phyloP scores from a whole-genome alignment of 2,797 vertebrate genomes.

The Atherinosoma microstoma region DNA sequence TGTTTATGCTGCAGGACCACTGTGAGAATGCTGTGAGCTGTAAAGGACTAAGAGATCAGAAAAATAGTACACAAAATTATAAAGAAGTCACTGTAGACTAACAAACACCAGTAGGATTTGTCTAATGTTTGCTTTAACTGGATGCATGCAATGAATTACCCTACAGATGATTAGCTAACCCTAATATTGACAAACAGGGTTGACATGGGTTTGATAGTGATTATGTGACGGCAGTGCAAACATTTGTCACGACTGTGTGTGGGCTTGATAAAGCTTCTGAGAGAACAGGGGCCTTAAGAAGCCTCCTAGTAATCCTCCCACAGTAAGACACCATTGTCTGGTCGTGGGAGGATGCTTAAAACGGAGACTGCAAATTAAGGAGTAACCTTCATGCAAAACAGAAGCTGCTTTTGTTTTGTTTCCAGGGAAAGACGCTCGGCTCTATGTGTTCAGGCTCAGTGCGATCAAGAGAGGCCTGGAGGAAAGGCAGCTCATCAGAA shows the following conservation, averaged over 20 bases:
- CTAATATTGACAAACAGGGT: slow-evolving; percentile 56
- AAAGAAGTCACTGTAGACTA: neutral
- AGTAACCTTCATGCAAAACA: slow-evolving; percentile 49
- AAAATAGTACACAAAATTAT: neutral
- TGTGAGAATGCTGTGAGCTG: slow-evolving; percentile 14
- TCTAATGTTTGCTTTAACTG: slow-evolving; percentile 38
- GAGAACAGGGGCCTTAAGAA: slow-evolving; percentile 39
- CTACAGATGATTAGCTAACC: slow-evolving; percentile 52
- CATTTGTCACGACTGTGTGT: slow-evolving; percentile 59
- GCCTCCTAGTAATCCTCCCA: slow-evolving; percentile 51
- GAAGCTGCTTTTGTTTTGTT: slow-evolving; percentile 42
- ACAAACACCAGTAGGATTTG: slow-evolving; percentile 27
- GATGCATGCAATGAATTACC: slow-evolving; percentile 53
- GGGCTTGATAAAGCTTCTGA: slow-evolving; percentile 50
- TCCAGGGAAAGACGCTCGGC: slow-evolving; percentile 93
- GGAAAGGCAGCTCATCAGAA: slow-evolving; percentile 84
- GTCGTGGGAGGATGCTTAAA: slow-evolving; percentile 55
- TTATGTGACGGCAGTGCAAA: slow-evolving; percentile 46
- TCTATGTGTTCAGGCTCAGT: slow-evolving; percentile 93
- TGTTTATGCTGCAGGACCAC: slow-evolving; percentile 33
- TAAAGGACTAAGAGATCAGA: slow-evolving; percentile 10
- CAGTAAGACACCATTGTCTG: slow-evolving; percentile 32
- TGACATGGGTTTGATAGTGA: slow-evolving; percentile 53
- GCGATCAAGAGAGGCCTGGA: slow-evolving; percentile 87
- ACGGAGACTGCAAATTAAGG: slow-evolving; percentile 34